Evolutionary conservation across 2,888 invertebrate species (phyloP).

Genomic region (Tinea trinotella): DNA sequence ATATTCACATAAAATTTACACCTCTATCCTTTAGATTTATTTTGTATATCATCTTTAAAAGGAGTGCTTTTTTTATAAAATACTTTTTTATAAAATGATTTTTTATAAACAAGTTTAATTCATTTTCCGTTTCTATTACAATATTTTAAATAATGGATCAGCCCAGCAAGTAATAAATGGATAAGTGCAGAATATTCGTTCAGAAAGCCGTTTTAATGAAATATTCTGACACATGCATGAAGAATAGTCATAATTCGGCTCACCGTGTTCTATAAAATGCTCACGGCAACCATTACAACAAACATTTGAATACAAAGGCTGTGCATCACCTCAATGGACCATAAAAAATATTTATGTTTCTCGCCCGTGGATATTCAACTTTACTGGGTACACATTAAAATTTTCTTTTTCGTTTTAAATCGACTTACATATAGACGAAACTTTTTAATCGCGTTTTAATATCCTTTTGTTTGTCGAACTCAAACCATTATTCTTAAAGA

Average conservation of each 20-base stretch:
- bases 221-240: constrained; percentile 14
- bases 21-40: too few species aligned
- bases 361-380: constrained; percentile 53
- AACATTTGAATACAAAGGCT: constrained; percentile 69
- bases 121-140: too few species aligned
- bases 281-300: constrained; percentile 55
- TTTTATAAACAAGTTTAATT: too few species aligned
- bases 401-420: constrained; percentile 38
- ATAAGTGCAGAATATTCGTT: background rate
- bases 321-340: constrained; percentile 70
- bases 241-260: constrained; percentile 21
- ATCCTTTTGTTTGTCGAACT: background rate
- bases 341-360: constrained; percentile 70
- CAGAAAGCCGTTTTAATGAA: constrained; percentile 8
- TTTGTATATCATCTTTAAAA: too few species aligned
- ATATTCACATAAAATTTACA: background rate
- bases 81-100: too few species aligned
- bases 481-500: background rate
- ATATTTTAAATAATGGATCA: too few species aligned
- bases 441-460: constrained; percentile 11
- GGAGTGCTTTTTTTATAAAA: too few species aligned
- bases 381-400: constrained; percentile 56
- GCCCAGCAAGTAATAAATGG: constrained; percentile 40
- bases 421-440: constrained; percentile 10
- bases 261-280: constrained; percentile 41